Percentiles rank a stretch among this genome's conserved stretches.
Conservation (phyloP, 2,113 vertebrate genomes). For the Gopherus flavomarginatus region DNA sequence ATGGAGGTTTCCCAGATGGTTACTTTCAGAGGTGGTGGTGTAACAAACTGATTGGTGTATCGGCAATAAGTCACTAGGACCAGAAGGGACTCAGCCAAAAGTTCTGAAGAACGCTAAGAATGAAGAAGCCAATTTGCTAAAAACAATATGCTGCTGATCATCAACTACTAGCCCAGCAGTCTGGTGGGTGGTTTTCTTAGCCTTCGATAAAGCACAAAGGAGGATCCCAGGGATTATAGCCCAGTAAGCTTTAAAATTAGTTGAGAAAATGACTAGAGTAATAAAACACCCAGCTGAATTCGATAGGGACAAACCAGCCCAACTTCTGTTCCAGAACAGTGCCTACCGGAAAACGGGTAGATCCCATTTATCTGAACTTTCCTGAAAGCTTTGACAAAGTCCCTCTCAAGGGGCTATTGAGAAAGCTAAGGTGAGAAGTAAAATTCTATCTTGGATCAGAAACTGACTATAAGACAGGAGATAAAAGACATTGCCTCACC, state of each 20-base stretch:
- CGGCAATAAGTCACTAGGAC: too few relatives aligned
- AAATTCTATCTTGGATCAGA: conserved; percentile 1
- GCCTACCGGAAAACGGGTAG: background rate
- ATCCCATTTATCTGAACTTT: conserved; percentile 22
- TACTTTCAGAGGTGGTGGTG: background rate
- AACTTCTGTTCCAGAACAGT: background rate
- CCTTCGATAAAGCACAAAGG: background rate
- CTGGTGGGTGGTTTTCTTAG: background rate
- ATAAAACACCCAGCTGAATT: background rate
- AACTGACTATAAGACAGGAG: background rate
- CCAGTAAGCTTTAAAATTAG: background rate
- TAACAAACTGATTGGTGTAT: background rate
- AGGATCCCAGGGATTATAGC: background rate
- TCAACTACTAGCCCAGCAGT: fast-evolving
- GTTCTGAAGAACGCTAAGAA: background rate
- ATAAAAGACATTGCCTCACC: background rate
- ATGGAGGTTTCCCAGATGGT: background rate
- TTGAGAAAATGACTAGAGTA: background rate
- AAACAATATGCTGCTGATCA: background rate
- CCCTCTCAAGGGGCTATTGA: conserved; percentile 31
- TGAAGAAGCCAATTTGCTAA: background rate
- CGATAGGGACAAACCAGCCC: background rate
- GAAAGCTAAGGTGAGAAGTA: background rate
- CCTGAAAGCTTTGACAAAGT: conserved; percentile 39
- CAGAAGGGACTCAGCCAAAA: background rate